phyloP scores from a whole-genome alignment of 2,888 invertebrate species.

The Pseudoips prasinana region DNA sequence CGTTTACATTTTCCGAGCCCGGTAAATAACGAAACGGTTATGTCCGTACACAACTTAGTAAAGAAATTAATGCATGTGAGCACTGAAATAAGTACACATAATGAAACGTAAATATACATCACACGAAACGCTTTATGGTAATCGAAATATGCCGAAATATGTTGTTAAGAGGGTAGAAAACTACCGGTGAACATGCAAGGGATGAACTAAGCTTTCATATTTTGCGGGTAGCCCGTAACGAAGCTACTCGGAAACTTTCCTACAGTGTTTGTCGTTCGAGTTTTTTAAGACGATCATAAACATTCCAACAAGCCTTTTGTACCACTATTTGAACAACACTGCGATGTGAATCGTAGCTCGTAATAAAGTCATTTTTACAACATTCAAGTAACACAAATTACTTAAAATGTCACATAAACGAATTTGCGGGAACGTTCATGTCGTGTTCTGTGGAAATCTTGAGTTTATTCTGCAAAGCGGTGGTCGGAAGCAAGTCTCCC shows the following conservation, averaged over 20 bases:
- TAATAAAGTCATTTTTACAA: conserved; percentile 64
- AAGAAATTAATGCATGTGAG: conserved; percentile 65
- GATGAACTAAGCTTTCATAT: conserved; percentile 78
- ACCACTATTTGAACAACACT: conserved; percentile 55
- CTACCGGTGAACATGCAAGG: conserved; percentile 77
- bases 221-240: conserved; percentile 68
- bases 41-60: conserved; percentile 37
- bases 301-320: conserved; percentile 63
- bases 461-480: conserved; percentile 41
- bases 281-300: conserved; percentile 71
- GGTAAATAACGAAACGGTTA: conserved; percentile 15
- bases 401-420: conserved; percentile 50
- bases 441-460: conserved; percentile 43
- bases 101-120: conserved; percentile 72
- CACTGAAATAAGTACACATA: conserved; percentile 53
- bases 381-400: conserved; percentile 52
- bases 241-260: conserved; percentile 63
- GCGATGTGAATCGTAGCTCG: conserved; percentile 47
- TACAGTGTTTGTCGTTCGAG: conserved; percentile 62
- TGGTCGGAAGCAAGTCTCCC: conserved; percentile 58
- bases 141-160: conserved; percentile 82
- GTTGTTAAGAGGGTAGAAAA: conserved; percentile 79
- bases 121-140: conserved; percentile 80
- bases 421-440: conserved; percentile 50
- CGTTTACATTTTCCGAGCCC: too few relatives aligned